A percentile compares a stretch with the other conserved stretches of the same genome.
Evolutionary conservation across 1,140 invertebrate genomes (phyloP).

Genomic region (Drosophila saltans): DNA sequence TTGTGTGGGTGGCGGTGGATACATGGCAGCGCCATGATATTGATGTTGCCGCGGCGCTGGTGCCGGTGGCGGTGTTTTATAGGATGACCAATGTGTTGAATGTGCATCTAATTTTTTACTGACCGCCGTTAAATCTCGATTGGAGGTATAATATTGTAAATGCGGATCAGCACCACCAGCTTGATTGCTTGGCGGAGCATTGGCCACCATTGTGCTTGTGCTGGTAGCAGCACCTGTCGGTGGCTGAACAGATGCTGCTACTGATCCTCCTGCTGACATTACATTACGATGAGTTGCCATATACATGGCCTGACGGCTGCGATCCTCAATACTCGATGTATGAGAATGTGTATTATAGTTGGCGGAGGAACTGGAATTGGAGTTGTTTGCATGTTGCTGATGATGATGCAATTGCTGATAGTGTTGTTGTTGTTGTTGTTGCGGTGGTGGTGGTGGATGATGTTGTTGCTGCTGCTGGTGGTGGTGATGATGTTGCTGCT

Average conservation of each 20-base stretch:
- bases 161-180: slow-evolving; percentile 57
- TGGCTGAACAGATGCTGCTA: slow-evolving; percentile 42
- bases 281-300: slow-evolving; percentile 22
- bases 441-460: slow-evolving; percentile 31
- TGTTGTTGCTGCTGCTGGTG: slow-evolving; percentile 23
- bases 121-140: slow-evolving; percentile 50
- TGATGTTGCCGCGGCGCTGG: slow-evolving; percentile 29
- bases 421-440: slow-evolving; percentile 2
- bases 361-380: slow-evolving; percentile 32
- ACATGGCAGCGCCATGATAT: slow-evolving; percentile 35
- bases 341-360: slow-evolving; percentile 21
- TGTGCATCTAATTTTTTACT: slow-evolving; percentile 50
- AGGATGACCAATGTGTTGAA: slow-evolving; percentile 46
- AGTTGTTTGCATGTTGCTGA: slow-evolving; percentile 20
- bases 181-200: neutral
- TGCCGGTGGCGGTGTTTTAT: slow-evolving; percentile 48
- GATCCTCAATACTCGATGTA: slow-evolving; percentile 40
- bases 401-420: slow-evolving; percentile 45
- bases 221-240: slow-evolving; percentile 37
- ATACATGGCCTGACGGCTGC: slow-evolving; percentile 49
- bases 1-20: slow-evolving; percentile 15
- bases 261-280: slow-evolving; percentile 12
- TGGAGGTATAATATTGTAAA: slow-evolving; percentile 71
- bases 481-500: slow-evolving; percentile 52
- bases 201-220: slow-evolving; percentile 8